phyloP scores from a whole-genome alignment of 2,797 vertebrate species.

The Oreochromis mossambicus region DNA sequence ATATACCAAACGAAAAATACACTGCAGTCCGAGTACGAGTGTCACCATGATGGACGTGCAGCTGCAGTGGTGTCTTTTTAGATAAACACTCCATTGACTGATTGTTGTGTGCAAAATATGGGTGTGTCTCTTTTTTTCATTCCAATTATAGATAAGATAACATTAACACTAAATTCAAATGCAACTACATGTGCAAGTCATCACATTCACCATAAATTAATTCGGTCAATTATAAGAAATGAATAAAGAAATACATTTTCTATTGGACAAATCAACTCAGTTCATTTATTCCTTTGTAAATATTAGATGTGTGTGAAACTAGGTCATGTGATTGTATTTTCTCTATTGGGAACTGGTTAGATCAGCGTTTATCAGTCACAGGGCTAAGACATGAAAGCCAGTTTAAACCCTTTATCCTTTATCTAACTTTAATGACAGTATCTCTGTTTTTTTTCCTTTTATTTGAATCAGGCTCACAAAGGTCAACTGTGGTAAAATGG shows the following conservation, averaged over 20 bases:
- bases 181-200: background rate
- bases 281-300: background rate
- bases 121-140: background rate
- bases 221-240: background rate
- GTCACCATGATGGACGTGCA: background rate
- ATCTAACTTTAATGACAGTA: background rate
- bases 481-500: background rate
- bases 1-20: background rate
- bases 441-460: background rate
- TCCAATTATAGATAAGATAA: conserved; percentile 12
- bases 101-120: conserved; percentile 15
- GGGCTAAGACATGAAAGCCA: background rate
- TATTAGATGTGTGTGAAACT: background rate
- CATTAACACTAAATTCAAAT: background rate
- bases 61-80: background rate
- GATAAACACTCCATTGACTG: conserved; percentile 18
- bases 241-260: background rate
- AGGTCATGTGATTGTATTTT: background rate
- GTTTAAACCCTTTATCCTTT: background rate
- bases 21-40: background rate
- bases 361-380: background rate
- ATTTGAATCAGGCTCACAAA: background rate
- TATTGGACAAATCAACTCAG: background rate
- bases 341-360: background rate
- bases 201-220: background rate